These are phyloP conservation scores for Ceraclea dissimilis DNA, from an alignment of 2,888 invertebrate species.

Conservation along the genomic window DNA sequence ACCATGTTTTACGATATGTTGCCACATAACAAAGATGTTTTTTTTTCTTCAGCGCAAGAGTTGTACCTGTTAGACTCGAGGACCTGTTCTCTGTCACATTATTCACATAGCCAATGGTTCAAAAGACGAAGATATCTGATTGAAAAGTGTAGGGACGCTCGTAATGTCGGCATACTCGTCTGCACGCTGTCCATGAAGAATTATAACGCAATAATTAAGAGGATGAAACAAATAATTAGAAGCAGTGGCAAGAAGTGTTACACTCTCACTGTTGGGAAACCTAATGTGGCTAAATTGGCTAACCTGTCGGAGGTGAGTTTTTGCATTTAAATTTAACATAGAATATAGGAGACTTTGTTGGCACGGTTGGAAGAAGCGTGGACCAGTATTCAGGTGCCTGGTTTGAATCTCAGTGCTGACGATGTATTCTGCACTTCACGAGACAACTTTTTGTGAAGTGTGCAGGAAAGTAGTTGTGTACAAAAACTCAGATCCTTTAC, in stretches of 20 bases:
- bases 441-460: too few species aligned
- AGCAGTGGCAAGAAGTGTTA: slow-evolving; percentile 80
- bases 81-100: slow-evolving; percentile 35
- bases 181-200: slow-evolving; percentile 82
- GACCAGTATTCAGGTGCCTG: background rate
- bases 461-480: too few species aligned
- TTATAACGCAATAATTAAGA: slow-evolving; percentile 65
- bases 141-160: slow-evolving; percentile 88
- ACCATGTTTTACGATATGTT: too few species aligned
- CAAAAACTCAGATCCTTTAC: too few species aligned
- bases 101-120: slow-evolving; percentile 50
- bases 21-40: too few species aligned
- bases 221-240: slow-evolving; percentile 65
- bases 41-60: slow-evolving; percentile 39
- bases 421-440: too few species aligned
- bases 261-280: slow-evolving; percentile 87
- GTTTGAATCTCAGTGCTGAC: too few species aligned
- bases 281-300: slow-evolving; percentile 89
- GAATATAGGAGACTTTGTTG: too few species aligned
- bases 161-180: slow-evolving; percentile 80
- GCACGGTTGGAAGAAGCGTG: background rate
- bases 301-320: slow-evolving; percentile 77
- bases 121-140: slow-evolving; percentile 75
- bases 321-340: background rate
- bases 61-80: slow-evolving; percentile 53